Base-by-base conservation (phyloP, 2,888 invertebrate species). In the Xestoiulus laeticollis region DNA sequence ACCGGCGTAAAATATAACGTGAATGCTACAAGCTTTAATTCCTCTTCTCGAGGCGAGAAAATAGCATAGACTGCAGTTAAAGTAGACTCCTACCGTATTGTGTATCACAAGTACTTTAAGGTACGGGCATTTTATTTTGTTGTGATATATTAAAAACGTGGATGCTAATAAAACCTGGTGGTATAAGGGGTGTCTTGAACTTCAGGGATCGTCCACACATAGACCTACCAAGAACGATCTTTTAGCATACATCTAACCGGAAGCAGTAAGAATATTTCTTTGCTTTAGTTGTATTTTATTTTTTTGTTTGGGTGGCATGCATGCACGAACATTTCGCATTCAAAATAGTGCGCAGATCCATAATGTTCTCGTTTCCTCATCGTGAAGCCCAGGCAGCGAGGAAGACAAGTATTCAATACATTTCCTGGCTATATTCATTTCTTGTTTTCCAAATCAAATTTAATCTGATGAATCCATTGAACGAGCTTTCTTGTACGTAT, bases 381-480 rank as follows among this genome's bases (percentile, higher is more conserved):
- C 30, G 78, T 78, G 14, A 78, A 30, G 26, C 78, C 3, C 30
- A 14, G 3, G 12, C 30, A 78, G 26, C 30, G 30, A 30, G 30
- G 26, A 12, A 12, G 26, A 1, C 16, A 16, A 14, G 78, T 30
- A 78, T 78, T 26, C 30, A 78, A 30, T 78, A 4, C 78, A 78
- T 12, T 78, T 78, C 12, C 78, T 30, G 30, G 26, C 78, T 26
- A 30, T 78, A 30, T 78, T 26, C 78, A 78, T 78, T 78, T 26
- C 26, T 78, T 78, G 30, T 78, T 78, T 78, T 30, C 30, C 16
- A 78, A 78, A 78, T 78, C 26, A 78, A 78, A 78, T 78, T 78
- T 78, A 78, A 78, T 78, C 78, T 78, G 78, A 78, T 78, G 14
- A 30, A 78, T 78, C 78, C 78, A 78, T 78, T 78, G 78, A 26